Evolutionary conservation across 2,888 invertebrate species (phyloP), one percentile per base, ranked within the genome.

Genomic region (Athrips mouffetella): DNA sequence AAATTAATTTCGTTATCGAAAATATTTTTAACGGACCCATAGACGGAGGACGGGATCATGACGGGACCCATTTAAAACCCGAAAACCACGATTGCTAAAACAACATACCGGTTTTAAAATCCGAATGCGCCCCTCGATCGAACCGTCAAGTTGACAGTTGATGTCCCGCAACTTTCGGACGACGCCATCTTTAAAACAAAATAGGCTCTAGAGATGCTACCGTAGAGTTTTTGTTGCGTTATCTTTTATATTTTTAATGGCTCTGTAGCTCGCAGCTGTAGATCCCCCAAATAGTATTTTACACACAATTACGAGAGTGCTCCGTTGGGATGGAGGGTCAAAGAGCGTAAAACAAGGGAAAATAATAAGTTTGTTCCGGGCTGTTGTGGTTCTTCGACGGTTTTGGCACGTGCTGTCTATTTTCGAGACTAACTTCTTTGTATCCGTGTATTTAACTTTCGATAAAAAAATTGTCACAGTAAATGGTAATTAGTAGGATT

Each of bases 61-160:
- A n/a, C 45, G 47, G 46, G 45, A 57, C 51, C 48, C 55, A 46
- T 33, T 46, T 50, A 15, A 46, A 21, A 16, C 41, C 18, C 51
- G 35, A 42, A 52, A 57, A 57, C 56, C 52, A 51, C 58, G 55
- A n/a, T 58, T 60, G 58, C 65, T 72, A 70, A 69, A 80, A 80
- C 72, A 81, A 76, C 76, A 73, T 76, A 70, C 73, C 70, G 70
- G 70, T 70, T 74, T n/a, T 65, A 63, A 77, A 81, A 77, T 76
- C 76, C 71, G 71, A 71, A 71, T 69, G 70, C 67, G 59, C 65
- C 75, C 73, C 73, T 77, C 75, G 71, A 68, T 58, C 51, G 63
- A 69, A 70, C 75, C 76, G 83, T 84, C 84, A 81, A 69, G 64
- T 59, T 84, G 85, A 86, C 84, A 83, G 76, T 74, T 76, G 76